Evolutionary conservation across 2,888 invertebrate species (phyloP), one percentile per base, ranked within the genome.

Genomic region (Chelonus formosanus): DNA sequence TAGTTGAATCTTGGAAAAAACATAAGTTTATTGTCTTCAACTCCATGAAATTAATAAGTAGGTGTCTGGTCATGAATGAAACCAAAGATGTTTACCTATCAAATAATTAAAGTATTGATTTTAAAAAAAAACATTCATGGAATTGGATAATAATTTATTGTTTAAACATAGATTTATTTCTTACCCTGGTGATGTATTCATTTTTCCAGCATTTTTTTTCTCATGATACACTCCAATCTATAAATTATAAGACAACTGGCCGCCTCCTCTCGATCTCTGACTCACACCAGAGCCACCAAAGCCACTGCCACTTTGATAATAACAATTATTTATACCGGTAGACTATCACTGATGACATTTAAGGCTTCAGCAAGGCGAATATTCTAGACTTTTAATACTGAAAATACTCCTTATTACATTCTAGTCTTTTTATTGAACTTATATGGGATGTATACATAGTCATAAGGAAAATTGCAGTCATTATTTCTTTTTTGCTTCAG

Each of bases 281-380:
- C 74, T 75, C 74, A 76, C 72, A 73, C 63, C 31, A n/a, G 56
- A 32, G 36, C 7, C 54, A 20, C 20, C 63, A 54, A 40, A 68
- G 66, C 65, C 69, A 70, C 73, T 72, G 75, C 76, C 70, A 74
- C 73, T 76, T 77, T 74, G 76, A 80, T 78, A 81, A 80, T 78
- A 77, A 79, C 77, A 79, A 81, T 82, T 79, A 81, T 80, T 82
- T 80, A 80, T 75, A 70, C 72, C 75, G 75, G 68, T 68, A 72
- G 70, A 65, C 73, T 75, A 79, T 79, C 76, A 76, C 71, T 75
- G 78, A 73, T 82, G 81, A 81, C 81, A 78, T 82, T 81, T 81
- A 81, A 76, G 73, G 78, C 75, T 71, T 68, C 70, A 67, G 55
- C 68, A 55, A 67, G 64, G 69, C 65, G 56, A 61, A 61, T 55